Base-by-base conservation (phyloP, 2,113 vertebrate genomes). In the Alexandromys fortis region DNA sequence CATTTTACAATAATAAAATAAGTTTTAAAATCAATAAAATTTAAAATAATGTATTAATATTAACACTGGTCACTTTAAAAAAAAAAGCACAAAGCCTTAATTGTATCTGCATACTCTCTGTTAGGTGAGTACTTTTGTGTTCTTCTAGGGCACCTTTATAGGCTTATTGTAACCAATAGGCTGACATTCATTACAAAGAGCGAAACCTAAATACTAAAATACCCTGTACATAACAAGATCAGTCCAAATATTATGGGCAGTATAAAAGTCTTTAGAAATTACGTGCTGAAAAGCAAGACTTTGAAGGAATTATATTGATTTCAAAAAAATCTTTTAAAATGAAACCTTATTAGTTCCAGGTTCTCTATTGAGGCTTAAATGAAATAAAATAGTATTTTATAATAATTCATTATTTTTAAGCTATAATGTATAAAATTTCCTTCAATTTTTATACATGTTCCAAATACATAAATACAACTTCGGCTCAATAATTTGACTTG, bases 21-120 rank as follows among this genome's bases (percentile, higher is more conserved):
- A 73, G 70, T 38, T 72, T 70, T 72, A 38, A 38, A 72, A 38
- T 72, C 68, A n/a, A 72, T 19, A 72, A 72, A 38, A 72, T n/a
- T n/a, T 72, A 72, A 93, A 94, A 92, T 82, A 77, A 82, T 90
- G 33, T 5, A 14, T 14, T 73, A 78, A 77, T 68, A 79, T 67
- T 83, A 88, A 63, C 28, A 7, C 33, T 16, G 5, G 33, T 90
- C 33, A 61, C n/a, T 19, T 38, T 38, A 19, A 52, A 33, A 55
- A 81, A 55, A 26, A 76, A 75, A 86, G 58, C 16, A 91, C 10
- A 45, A 28, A 73, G 70, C 13, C 9, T 79, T 24, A 92, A 58
- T 65, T 49, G 30, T 24, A 35, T 10, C 19, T 81, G 8, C 22
- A 30, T 61, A 13, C 12, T 65, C 9, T 79, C 22, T 68, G 11